Evolutionary conservation across 2,797 vertebrate genomes (phyloP).

Genomic region (Danio choprae): DNA sequence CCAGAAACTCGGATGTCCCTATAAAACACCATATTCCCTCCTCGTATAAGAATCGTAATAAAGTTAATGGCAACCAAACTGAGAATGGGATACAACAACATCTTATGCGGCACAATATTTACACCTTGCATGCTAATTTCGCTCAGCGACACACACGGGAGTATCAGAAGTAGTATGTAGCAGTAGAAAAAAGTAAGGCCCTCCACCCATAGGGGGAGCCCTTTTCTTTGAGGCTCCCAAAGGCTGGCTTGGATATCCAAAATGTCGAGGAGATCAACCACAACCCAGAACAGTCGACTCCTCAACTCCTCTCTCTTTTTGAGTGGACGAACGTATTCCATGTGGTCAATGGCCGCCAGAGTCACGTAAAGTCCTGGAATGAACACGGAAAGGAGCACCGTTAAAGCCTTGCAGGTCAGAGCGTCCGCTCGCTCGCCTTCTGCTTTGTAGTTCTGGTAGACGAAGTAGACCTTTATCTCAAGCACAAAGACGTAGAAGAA

Average conservation of each 20-base stretch:
- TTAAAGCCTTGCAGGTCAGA: slow-evolving; percentile 55
- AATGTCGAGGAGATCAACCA: slow-evolving; percentile 61
- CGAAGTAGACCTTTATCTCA: slow-evolving; percentile 87
- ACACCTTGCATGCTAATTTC: slow-evolving; percentile 59
- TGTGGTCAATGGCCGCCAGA: slow-evolving; percentile 57
- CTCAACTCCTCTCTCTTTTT: slow-evolving; percentile 59
- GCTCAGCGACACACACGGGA: slow-evolving; percentile 61
- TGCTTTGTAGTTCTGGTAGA: slow-evolving; percentile 89
- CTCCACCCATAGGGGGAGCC: slow-evolving; percentile 61
- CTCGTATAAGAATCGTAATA: slow-evolving; percentile 59
- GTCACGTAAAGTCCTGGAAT: slow-evolving; percentile 56
- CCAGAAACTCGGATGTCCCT: slow-evolving; percentile 56
- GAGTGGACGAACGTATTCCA: slow-evolving; percentile 55
- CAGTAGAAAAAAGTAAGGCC: slow-evolving; percentile 64
- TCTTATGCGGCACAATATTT: slow-evolving; percentile 47
- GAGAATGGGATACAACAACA: slow-evolving; percentile 59
- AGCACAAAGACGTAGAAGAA: slow-evolving; percentile 85
- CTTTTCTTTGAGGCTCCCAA: slow-evolving; percentile 59
- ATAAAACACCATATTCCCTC: slow-evolving; percentile 58
- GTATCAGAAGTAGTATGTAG: slow-evolving; percentile 61
- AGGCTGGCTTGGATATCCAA: slow-evolving; percentile 64
- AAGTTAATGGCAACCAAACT: slow-evolving; percentile 59
- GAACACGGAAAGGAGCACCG: slow-evolving; percentile 61
- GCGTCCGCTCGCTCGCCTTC: slow-evolving; percentile 44
- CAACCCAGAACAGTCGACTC: slow-evolving; percentile 60